Evolutionary conservation across 2,888 invertebrate species (phyloP).

Genomic region (Drosophila emarginata): DNA sequence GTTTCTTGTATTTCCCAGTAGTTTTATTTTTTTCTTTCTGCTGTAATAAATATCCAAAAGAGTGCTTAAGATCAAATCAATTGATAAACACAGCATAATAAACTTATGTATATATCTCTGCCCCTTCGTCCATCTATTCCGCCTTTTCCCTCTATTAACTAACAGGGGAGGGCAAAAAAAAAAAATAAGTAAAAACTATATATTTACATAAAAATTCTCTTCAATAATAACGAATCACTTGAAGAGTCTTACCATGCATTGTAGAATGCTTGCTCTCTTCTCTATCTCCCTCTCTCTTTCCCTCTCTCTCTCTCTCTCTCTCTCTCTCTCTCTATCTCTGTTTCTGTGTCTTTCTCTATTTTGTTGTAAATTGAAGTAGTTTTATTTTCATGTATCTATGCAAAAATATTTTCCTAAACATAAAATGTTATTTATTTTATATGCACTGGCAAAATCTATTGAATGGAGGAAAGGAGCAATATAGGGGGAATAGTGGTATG

Average conservation of each 20-base stretch:
- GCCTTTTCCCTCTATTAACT: not conserved
- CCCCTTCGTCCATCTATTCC: not conserved
- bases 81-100: constrained; percentile 74
- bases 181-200: constrained; percentile 32
- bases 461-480: constrained; percentile 51
- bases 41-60: constrained; percentile 70
- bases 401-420: constrained; percentile 43
- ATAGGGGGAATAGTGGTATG: constrained; percentile 25
- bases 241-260: constrained; percentile 11
- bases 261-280: not conserved
- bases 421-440: constrained; percentile 59
- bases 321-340: constrained; percentile 16
- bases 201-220: constrained; percentile 71
- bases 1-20: constrained; percentile 57
- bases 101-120: constrained; percentile 57
- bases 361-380: constrained; percentile 54
- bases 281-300: constrained; percentile 8
- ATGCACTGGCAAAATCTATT: constrained; percentile 53
- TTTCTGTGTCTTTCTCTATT: constrained; percentile 31
- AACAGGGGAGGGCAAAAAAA: not conserved
- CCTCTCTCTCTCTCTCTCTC: constrained; percentile 10
- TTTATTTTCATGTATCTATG: constrained; percentile 48
- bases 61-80: constrained; percentile 77
- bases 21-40: constrained; percentile 36
- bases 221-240: constrained; percentile 59